Percentiles rank a stretch among this genome's conserved stretches.
Conservation (phyloP, 2,113 vertebrate species). For the Spheniscus mendiculus region DNA sequence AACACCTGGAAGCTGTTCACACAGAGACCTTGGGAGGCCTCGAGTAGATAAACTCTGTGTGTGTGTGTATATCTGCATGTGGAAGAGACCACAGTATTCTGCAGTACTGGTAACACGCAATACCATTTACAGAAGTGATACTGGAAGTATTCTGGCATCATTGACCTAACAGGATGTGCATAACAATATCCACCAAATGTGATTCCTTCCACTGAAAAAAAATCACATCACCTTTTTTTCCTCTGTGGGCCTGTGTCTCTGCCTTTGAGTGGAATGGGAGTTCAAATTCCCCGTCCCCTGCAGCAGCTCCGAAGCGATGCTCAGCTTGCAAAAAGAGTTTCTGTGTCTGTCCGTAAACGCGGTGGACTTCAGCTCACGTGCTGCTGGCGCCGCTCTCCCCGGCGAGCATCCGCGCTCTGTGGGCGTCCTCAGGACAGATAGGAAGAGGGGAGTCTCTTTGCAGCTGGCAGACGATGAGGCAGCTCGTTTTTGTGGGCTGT, state of each 20-base stretch:
- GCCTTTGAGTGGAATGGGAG: neutral
- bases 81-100: neutral
- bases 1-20: neutral
- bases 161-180: neutral
- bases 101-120: neutral
- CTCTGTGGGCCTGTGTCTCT: neutral
- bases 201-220: neutral
- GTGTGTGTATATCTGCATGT: neutral
- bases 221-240: neutral
- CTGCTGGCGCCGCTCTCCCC: rapidly evolving
- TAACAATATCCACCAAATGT: neutral
- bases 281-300: neutral
- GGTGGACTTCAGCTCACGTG: rapidly evolving
- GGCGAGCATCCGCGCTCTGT: rapidly evolving
- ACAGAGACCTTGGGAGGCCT: neutral
- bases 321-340: neutral
- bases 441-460: neutral
- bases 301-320: neutral
- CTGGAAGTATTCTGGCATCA: neutral
- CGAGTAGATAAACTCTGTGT: neutral
- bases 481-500: neutral
- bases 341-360: rapidly evolving
- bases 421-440: neutral
- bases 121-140: neutral
- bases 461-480: neutral